Conservation (phyloP, 2,888 invertebrate species). For the Idaea biselata region DNA sequence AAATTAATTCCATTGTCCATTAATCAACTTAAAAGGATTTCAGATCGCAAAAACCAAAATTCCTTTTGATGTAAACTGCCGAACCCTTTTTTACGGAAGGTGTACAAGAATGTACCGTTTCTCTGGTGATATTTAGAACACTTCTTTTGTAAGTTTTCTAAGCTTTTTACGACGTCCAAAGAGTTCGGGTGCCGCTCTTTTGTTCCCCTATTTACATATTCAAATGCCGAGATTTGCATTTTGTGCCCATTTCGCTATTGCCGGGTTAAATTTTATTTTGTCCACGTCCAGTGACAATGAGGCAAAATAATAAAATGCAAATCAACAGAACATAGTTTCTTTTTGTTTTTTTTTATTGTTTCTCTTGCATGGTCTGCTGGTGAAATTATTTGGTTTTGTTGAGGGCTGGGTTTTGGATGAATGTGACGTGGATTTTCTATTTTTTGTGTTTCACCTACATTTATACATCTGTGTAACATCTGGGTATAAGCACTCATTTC, state of each 20-base stretch:
- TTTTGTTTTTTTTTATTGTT: conserved; percentile 29
- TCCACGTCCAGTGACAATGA: conserved; percentile 52
- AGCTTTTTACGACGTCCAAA: conserved; percentile 63
- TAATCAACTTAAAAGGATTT: conserved; percentile 73
- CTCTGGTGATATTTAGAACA: conserved; percentile 61
- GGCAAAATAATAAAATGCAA: conserved; percentile 65
- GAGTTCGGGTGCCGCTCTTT: conserved; percentile 52
- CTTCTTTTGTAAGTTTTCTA: conserved; percentile 58
- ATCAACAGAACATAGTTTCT: conserved; percentile 50
- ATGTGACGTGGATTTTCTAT: neutral
- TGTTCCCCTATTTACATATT: conserved; percentile 72
- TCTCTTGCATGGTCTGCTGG: neutral
- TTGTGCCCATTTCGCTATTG: conserved; percentile 52
- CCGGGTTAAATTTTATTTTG: conserved; percentile 54
- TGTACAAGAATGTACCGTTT: conserved; percentile 51
- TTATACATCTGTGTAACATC: neutral
- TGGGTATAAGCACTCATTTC: conserved; percentile 1
- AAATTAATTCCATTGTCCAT: conserved; percentile 69
- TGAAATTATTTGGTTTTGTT: neutral
- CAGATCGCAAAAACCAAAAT: conserved; percentile 52
- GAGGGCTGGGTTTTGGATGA: neutral
- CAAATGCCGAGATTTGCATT: conserved; percentile 66
- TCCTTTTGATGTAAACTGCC: conserved; percentile 39
- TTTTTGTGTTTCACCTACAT: conserved; percentile 9
- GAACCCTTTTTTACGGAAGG: conserved; percentile 65